Conservation (phyloP, 2,888 invertebrate genomes). For the Boloria euphrosyne region DNA sequence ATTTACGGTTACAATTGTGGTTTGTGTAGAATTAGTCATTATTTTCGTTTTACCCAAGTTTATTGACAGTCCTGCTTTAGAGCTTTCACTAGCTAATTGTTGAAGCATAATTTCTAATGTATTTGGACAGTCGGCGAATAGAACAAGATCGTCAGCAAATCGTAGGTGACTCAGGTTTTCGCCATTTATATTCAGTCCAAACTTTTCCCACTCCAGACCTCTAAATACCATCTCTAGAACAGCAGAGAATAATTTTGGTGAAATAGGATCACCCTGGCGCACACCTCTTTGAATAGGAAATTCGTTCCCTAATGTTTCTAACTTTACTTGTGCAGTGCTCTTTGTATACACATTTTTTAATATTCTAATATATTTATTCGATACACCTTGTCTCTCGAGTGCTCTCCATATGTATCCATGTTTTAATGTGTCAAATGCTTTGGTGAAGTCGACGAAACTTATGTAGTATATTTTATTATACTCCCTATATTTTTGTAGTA, state of each 20-base stretch:
- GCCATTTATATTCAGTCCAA: constrained; percentile 36
- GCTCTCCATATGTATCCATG: constrained; percentile 39
- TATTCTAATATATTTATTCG: constrained; percentile 39
- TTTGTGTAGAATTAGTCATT: no score
- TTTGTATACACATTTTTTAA: no score
- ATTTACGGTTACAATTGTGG: no score
- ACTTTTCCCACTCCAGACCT: constrained; percentile 30
- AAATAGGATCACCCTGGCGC: constrained; percentile 3
- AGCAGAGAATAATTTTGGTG: constrained; percentile 21
- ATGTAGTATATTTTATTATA: constrained; percentile 36
- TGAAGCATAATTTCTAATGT: constrained; percentile 34
- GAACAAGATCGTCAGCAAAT: constrained; percentile 41
- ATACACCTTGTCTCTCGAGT: constrained; percentile 37
- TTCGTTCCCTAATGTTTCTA: no score
- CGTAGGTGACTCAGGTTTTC: constrained; percentile 35
- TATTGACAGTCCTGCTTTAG: constrained; percentile 29
- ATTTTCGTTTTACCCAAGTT: no score
- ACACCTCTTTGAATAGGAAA: constrained; percentile 25
- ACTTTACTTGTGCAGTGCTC: no score
- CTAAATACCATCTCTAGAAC: constrained; percentile 29
- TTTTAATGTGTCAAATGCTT: constrained; percentile 41
- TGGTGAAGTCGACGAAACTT: constrained; percentile 42
- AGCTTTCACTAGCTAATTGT: constrained; percentile 38
- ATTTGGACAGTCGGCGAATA: constrained; percentile 35
- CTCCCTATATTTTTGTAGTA: constrained; percentile 36